Percentiles rank a stretch among this genome's conserved stretches.
Conservation (phyloP, 1,140 invertebrate species). For the Steinernema khuongi region DNA sequence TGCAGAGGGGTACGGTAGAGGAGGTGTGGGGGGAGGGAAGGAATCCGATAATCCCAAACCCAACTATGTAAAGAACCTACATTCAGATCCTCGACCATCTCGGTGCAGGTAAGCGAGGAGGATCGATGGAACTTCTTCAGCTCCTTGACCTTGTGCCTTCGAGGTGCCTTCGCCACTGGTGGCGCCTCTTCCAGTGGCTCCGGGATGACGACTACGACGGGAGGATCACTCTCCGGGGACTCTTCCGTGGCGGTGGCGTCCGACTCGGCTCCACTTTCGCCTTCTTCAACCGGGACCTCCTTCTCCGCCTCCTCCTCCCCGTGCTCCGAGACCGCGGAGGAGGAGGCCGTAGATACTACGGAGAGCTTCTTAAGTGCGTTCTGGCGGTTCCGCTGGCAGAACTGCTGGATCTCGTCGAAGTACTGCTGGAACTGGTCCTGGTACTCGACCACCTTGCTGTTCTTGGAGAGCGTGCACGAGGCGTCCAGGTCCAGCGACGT, state of each 20-base stretch:
- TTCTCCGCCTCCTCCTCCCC: neutral
- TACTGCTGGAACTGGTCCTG: constrained; percentile 36
- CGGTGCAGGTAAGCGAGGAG: constrained; percentile 8
- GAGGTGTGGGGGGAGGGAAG: too few relatives aligned
- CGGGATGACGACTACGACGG: too few relatives aligned
- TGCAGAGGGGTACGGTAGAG: too few relatives aligned
- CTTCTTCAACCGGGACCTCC: too few relatives aligned
- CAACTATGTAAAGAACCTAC: neutral
- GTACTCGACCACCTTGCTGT: constrained; percentile 28
- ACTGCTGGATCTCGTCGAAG: constrained; percentile 36
- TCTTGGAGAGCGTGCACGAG: constrained; percentile 23
- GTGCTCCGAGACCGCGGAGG: neutral
- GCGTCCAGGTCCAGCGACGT: constrained; percentile 35
- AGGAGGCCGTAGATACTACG: constrained; percentile 8
- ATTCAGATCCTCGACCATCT: constrained; percentile 11
- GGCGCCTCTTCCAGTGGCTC: too few relatives aligned
- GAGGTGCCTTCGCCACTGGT: neutral
- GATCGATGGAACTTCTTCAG: constrained; percentile 6
- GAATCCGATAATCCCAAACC: too few relatives aligned
- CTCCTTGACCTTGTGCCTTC: neutral
- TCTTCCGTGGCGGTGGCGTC: too few relatives aligned
- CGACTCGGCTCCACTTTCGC: too few relatives aligned
- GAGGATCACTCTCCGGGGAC: too few relatives aligned
- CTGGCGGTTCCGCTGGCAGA: constrained; percentile 35
- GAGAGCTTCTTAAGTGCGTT: constrained; percentile 20